Base-by-base conservation (phyloP, 2,113 vertebrate species). In the Tamias sibiricus region DNA sequence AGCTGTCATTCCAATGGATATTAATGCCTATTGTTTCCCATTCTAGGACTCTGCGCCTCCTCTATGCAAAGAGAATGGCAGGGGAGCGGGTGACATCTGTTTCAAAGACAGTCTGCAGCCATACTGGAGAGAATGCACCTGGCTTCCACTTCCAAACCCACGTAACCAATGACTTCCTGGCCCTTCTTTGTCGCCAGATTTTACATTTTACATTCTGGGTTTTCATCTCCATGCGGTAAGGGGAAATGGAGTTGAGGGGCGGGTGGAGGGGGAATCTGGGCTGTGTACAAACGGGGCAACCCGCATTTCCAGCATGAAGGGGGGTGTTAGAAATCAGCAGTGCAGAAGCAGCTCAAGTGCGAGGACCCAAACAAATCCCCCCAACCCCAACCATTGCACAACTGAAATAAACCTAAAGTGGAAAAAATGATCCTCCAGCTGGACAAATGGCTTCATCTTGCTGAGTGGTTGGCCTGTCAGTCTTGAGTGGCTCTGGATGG, bases 1-100 rank as follows among this genome's bases (percentile, higher is more conserved):
- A 98, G 98, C 98, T 99, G 98, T 98, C 98, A 98, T 98, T 98
- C 98, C 98, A 98, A 98, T 98, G 98, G 98, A 98, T 99, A 98
- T 99, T 98, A 99, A 99, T 98, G 98, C 97, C 98, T 98, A 98
- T 98, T 98, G 98, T 99, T 97, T 98, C 97, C 96, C 95, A 71
- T 97, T 95, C 98, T 96, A 87, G 4, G 98, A 92, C 98, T 97
- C 96, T 37, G 95, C 16, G 90, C 37, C 92, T 87, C 96, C 24
- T 92, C 93, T 37, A 84, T n/a, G 97, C 95, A 97, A 94, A 98
- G 96, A 97, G 98, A 98, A 97, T 44, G 89, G 93, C 0, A 2
- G 97, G 94, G 97, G 97, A 95, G 98, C 4, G 86, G 97, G 98
- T 97, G 98, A 98, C 98, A 99, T 99, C 98, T 98, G 98, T 96